Evolutionary conservation across 1,140 invertebrate species (phyloP), one percentile per base, ranked within the genome.

Genomic region (Drosophila fuyamai): DNA sequence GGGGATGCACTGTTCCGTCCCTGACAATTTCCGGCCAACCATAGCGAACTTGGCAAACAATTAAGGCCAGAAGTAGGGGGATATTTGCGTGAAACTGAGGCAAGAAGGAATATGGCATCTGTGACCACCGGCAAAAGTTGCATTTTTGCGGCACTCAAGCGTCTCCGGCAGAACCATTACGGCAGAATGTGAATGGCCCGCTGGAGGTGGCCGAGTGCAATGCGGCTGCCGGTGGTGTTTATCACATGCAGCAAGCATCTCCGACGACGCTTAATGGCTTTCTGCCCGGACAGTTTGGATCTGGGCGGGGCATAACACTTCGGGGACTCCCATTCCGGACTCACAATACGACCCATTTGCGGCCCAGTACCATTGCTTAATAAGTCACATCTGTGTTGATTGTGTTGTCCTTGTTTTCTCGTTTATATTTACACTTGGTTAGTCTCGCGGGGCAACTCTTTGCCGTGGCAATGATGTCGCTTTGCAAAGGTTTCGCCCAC

Each of bases 401-500:
- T 81, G 58, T 57, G 57, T 60, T 67, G 47, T 48, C 35, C 58
- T 60, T 62, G 35, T 59, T 48, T 77, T 63, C 35, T 53, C 16
- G 38, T 36, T 59, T 35, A 62, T 75, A 76, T 67, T 73, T 59
- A 71, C 67, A 71, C 62, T 65, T 56, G 46, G 36, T 41, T 40
- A 59, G 59, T 32, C 29, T 60, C 56, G 35, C 9, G 38, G 44
- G 66, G 55, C 16, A 51, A 13, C 23, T 67, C 40, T 36, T 88
- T 76, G 13, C 70, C 65, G 55, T 29, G 48, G 72, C 86, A 90
- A 62, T 92, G 76, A 58, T 92, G 76, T 5, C 91, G 81, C 86
- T 94, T 95, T 14, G 97, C 98, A 95, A 99, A 99, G 65, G 99
- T 99, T 94, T 99, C 96, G 12, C 96, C 98, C 1, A 99, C 97